Percentiles rank a stretch among this genome's conserved stretches.
Conservation (phyloP, 2,888 invertebrate genomes). For the Ethmia dodecea region DNA sequence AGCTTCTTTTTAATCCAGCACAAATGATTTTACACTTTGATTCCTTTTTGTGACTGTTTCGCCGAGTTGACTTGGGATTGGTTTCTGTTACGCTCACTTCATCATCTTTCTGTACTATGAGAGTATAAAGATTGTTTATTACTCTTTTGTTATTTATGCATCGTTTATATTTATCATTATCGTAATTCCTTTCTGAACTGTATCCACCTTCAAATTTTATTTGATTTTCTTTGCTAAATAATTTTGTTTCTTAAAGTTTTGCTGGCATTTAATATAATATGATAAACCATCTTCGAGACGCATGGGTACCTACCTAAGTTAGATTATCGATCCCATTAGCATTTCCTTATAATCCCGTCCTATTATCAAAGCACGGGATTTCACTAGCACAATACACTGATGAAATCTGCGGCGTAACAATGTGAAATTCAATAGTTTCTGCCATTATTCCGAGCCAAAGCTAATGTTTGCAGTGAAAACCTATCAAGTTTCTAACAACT, state of each 20-base stretch:
- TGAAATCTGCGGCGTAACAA: constrained; percentile 40
- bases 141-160: too few relatives aligned
- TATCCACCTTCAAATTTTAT: too few relatives aligned
- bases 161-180: too few relatives aligned
- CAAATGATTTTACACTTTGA: constrained; percentile 74
- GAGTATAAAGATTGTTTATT: too few relatives aligned
- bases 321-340: neutral
- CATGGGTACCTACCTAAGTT: too few relatives aligned
- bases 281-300: too few relatives aligned
- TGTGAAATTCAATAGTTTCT: constrained; percentile 53
- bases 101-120: too few relatives aligned
- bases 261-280: too few relatives aligned
- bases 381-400: constrained; percentile 31
- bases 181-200: too few relatives aligned
- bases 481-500: constrained; percentile 67
- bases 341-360: neutral
- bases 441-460: constrained; percentile 36
- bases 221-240: too few relatives aligned
- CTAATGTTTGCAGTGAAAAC: constrained; percentile 63
- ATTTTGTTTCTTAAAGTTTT: too few relatives aligned
- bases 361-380: constrained; percentile 9
- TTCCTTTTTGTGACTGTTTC: constrained; percentile 62
- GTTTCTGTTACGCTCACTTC: constrained; percentile 19
- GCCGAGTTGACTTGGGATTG: constrained; percentile 50
- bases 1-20: constrained; percentile 73